Evolutionary conservation across 2,888 invertebrate genomes (phyloP).

Genomic region (Thyatira batis): DNA sequence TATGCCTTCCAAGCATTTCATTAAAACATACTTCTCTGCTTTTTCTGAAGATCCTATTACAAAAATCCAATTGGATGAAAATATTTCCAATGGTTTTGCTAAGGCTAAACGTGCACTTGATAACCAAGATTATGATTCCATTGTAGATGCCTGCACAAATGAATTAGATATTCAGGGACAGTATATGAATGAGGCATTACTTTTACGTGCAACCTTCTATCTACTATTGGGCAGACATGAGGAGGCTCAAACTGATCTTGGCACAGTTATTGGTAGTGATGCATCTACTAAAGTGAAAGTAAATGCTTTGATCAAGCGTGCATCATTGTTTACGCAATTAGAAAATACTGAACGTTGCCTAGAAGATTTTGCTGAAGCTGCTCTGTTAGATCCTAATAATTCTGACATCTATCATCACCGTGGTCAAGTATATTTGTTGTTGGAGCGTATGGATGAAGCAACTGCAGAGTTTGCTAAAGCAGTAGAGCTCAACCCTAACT

Average conservation of each 20-base stretch:
- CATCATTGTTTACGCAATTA: slow-evolving; percentile 91
- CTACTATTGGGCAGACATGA: slow-evolving; percentile 89
- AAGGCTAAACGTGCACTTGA: slow-evolving; percentile 88
- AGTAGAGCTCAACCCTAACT: slow-evolving; percentile 90
- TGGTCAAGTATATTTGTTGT: slow-evolving; percentile 92
- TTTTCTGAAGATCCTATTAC: slow-evolving; percentile 94
- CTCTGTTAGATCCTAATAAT: slow-evolving; percentile 88
- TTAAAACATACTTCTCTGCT: slow-evolving; percentile 93
- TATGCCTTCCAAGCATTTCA: slow-evolving; percentile 93
- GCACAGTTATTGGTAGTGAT: slow-evolving; percentile 85
- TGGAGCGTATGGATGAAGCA: slow-evolving; percentile 92
- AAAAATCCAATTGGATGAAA: slow-evolving; percentile 72
- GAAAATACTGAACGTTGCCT: slow-evolving; percentile 88
- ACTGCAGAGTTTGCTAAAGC: slow-evolving; percentile 92
- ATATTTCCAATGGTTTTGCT: slow-evolving; percentile 83
- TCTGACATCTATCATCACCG: slow-evolving; percentile 96
- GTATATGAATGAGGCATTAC: slow-evolving; percentile 86
- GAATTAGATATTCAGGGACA: slow-evolving; percentile 86
- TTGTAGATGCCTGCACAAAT: slow-evolving; percentile 90
- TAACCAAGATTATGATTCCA: slow-evolving; percentile 87
- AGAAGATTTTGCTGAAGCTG: slow-evolving; percentile 90
- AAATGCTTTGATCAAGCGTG: slow-evolving; percentile 94
- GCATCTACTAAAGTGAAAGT: slow-evolving; percentile 86
- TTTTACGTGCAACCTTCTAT: slow-evolving; percentile 93
- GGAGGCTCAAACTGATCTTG: slow-evolving; percentile 87